A percentile compares a stretch with the other conserved stretches of the same genome.
Evolutionary conservation across 2,888 invertebrate species (phyloP).

Genomic region (Heliconius hortense): DNA sequence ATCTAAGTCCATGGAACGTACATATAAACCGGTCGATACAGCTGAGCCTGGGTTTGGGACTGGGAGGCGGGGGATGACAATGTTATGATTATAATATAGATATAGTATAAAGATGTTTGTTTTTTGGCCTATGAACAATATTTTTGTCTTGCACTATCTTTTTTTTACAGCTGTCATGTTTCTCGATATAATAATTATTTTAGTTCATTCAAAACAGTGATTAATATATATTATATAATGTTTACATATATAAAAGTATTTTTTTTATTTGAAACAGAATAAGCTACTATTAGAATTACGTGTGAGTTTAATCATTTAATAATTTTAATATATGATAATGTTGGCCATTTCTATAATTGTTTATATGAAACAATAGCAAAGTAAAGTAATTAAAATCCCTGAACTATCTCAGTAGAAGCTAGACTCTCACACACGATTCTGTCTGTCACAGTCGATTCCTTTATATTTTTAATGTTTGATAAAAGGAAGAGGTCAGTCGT

Average conservation of each 20-base stretch:
- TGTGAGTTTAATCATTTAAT: background rate
- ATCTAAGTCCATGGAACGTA: slow-evolving; percentile 27
- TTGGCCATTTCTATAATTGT: no score
- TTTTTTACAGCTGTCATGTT: background rate
- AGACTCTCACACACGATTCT: no score
- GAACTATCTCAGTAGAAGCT: no score
- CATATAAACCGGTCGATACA: slow-evolving; percentile 46
- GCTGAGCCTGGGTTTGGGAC: slow-evolving; percentile 47
- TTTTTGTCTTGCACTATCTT: background rate
- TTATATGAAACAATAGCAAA: no score
- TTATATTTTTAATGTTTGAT: no score
- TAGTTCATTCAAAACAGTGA: background rate
- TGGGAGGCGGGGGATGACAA: slow-evolving; percentile 31
- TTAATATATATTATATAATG: background rate
- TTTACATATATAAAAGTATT: no score
- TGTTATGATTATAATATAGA: slow-evolving; percentile 30
- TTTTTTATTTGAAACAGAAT: background rate
- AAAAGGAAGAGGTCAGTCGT: no score
- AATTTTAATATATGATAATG: background rate
- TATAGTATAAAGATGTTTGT: slow-evolving; percentile 3
- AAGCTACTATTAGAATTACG: background rate
- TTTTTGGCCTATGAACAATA: background rate
- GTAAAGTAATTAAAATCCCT: no score
- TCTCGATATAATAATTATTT: background rate
- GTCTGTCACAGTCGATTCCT: no score